phyloP scores from a whole-genome alignment of 2,797 vertebrate species.

The Clarias platycephalus region DNA sequence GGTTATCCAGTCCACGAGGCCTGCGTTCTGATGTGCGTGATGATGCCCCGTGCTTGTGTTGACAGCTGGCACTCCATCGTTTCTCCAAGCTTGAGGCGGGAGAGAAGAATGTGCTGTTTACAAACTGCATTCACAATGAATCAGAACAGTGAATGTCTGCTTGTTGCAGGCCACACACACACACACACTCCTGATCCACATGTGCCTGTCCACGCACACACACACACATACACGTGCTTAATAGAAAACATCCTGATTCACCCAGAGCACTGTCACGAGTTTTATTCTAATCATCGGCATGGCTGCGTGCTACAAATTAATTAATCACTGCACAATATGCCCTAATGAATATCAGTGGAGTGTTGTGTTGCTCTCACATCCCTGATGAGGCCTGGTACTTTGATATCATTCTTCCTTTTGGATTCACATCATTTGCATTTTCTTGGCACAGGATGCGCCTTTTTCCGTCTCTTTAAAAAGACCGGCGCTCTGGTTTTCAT shows the following conservation, averaged over 20 bases:
- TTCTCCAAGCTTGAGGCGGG: conserved; percentile 36
- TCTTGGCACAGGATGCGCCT: conserved; percentile 20
- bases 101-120: conserved; percentile 51
- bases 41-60: conserved; percentile 43
- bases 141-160: conserved; percentile 51
- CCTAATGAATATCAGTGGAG: conserved; percentile 50
- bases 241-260: conserved; percentile 55
- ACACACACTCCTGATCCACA: conserved; percentile 33
- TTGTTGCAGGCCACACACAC: conserved; percentile 50
- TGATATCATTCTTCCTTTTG: conserved; percentile 27
- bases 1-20: conserved; percentile 7
- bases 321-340: conserved; percentile 23
- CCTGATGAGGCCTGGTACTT: conserved; percentile 19
- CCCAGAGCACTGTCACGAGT: conserved; percentile 57
- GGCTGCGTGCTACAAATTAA: conserved; percentile 39
- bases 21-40: conserved; percentile 35
- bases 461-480: conserved; percentile 23
- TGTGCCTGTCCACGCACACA: conserved; percentile 33
- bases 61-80: conserved; percentile 46
- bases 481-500: conserved; percentile 32
- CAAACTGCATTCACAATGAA: conserved; percentile 52
- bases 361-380: conserved; percentile 13
- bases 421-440: conserved; percentile 43
- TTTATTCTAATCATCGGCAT: conserved; percentile 25
- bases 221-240: conserved; percentile 58